Base-by-base conservation (phyloP, 1,140 invertebrate genomes). In the Calycopis cecrops region DNA sequence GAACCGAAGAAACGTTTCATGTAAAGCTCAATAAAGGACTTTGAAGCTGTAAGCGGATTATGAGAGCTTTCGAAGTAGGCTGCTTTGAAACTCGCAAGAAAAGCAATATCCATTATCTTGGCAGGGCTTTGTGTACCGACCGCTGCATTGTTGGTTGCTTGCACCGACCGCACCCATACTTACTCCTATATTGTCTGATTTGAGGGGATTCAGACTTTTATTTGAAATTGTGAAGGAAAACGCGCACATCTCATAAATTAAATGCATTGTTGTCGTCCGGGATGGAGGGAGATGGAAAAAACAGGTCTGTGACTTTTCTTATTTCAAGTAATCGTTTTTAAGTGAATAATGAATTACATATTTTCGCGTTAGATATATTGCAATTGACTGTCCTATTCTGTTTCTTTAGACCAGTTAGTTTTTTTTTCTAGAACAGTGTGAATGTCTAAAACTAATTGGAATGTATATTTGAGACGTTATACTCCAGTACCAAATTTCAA, bases 61-160 rank as follows among this genome's bases (percentile, higher is more conserved):
- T 80, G 72, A 77, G 76, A 78, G 77, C 67, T 76, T 77, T 67
- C 70, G 65, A 78, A 80, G 79, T 80, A 79, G 81, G 76, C 71
- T 77, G 76, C 80, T 85, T 80, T 80, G 75, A 79, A 83, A 81
- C 78, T 81, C 69, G 67, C 77, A 76, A 79, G 79, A 78, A 84
- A 82, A 81, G 79, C 79, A 85, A 85, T 85, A 85, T 82, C 77
- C 81, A 82, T 80, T 82, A 82, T 82, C 74, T 80, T 72, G 76
- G 69, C 59, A 60, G n/a, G 65, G 71, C 78, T 84, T 79, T 84
- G 76, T 80, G 71, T 63, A 64, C 61, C 60, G 69, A 65, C 63
- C 67, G 66, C 57, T 44, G 70, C 68, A 73, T 79, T 75, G 75
- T 79, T 60, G 68, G 67, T 62, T 17, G 38, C 52, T 55, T 66